Percentiles rank a stretch among this genome's conserved stretches.
Conservation (phyloP, 2,888 invertebrate genomes). For the Callyntrura sp. region DNA sequence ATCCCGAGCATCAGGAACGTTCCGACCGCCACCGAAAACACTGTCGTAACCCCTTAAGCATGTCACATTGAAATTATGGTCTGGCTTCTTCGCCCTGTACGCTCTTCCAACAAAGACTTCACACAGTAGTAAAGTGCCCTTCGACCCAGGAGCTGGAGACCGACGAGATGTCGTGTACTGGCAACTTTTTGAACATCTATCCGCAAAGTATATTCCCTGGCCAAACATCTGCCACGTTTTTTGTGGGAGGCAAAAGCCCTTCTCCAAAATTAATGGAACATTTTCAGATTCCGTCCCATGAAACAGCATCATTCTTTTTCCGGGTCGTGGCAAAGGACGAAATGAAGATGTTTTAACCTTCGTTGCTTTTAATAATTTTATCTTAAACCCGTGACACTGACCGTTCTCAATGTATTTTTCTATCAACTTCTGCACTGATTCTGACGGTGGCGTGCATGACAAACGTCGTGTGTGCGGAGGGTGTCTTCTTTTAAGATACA, state of each 20-base stretch:
- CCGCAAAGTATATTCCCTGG: background rate
- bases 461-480: too few species aligned
- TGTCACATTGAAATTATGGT: background rate
- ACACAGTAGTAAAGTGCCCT: background rate
- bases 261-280: background rate
- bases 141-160: background rate
- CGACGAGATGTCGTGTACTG: background rate
- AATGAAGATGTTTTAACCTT: background rate
- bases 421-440: background rate
- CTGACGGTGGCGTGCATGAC: too few species aligned
- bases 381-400: conserved; percentile 11
- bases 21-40: background rate
- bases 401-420: background rate
- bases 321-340: background rate
- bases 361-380: background rate
- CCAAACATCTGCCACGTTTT: background rate
- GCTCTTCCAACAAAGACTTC: background rate
- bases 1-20: background rate
- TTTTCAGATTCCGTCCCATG: background rate
- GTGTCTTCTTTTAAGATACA: too few species aligned
- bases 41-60: background rate
- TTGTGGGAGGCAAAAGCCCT: background rate
- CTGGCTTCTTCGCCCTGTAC: background rate
- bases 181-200: conserved; percentile 3
- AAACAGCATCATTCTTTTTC: background rate